Percentiles rank a stretch among this genome's conserved stretches.
Evolutionary conservation across 2,888 invertebrate species (phyloP).

Genomic region (Scelioninae gen. 2): DNA sequence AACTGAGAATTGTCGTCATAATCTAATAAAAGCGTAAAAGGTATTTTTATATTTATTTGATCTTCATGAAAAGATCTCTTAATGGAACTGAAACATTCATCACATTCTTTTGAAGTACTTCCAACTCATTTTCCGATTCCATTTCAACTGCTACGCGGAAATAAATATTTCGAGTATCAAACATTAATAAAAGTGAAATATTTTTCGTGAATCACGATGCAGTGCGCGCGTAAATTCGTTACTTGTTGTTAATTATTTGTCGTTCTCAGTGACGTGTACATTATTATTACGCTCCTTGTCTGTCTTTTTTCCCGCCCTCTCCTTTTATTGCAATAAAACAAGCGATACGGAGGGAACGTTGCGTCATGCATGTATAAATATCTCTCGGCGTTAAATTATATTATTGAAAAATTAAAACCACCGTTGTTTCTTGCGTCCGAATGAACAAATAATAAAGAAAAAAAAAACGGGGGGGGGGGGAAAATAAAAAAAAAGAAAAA

Average conservation of each 20-base stretch:
- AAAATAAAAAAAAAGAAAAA: constrained; percentile 36
- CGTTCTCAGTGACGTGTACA: no score
- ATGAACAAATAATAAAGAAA: no score
- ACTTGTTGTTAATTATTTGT: background rate
- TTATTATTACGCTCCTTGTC: background rate
- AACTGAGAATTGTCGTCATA: constrained; percentile 9
- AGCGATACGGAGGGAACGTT: constrained; percentile 19
- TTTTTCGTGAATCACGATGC: background rate
- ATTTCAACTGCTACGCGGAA: constrained; percentile 27
- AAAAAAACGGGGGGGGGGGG: background rate
- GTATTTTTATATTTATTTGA: constrained; percentile 41
- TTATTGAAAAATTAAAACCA: constrained; percentile 20
- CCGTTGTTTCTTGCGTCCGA: no score
- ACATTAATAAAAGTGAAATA: constrained; percentile 16
- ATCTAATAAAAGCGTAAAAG: constrained; percentile 32
- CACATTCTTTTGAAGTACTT: constrained; percentile 52
- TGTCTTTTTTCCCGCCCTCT: background rate
- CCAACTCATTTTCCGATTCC: constrained; percentile 47
- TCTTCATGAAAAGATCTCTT: constrained; percentile 48
- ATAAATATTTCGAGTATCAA: constrained; percentile 41
- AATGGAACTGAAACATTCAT: constrained; percentile 55
- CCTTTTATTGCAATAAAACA: constrained; percentile 11
- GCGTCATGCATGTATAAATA: constrained; percentile 49
- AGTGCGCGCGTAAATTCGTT: background rate
- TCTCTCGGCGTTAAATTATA: constrained; percentile 8